Conservation (phyloP, 2,888 invertebrate genomes). For the Stomorhina lunata region DNA sequence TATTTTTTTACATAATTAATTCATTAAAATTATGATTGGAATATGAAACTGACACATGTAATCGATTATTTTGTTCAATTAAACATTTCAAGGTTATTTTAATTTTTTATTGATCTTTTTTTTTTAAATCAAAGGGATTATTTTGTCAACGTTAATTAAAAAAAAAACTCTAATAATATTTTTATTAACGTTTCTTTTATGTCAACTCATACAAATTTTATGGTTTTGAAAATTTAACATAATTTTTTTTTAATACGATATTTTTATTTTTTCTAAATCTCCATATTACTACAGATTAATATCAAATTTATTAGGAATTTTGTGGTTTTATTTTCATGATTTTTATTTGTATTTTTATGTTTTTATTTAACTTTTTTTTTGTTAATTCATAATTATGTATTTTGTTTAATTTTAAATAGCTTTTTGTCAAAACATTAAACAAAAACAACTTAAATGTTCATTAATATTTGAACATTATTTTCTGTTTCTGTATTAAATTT, state of each 20-base stretch:
- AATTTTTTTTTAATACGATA: neutral
- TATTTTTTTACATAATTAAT: neutral
- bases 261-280: neutral
- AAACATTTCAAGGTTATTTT: conserved; percentile 21
- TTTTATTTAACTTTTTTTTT: neutral
- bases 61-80: conserved; percentile 38
- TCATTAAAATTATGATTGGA: conserved; percentile 23
- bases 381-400: neutral
- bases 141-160: conserved; percentile 21
- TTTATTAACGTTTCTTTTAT: neutral
- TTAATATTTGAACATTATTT: conserved; percentile 1
- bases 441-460: neutral
- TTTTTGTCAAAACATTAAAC: conserved; percentile 50
- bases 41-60: conserved; percentile 28
- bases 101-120: conserved; percentile 9
- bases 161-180: too few relatives aligned
- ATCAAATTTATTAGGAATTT: neutral
- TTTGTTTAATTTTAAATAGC: neutral
- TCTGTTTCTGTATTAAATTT: conserved; percentile 52
- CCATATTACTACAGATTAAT: conserved; percentile 13
- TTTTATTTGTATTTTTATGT: neutral
- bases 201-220: neutral
- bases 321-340: conserved; percentile 10
- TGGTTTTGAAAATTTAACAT: neutral
- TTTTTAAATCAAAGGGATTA: conserved; percentile 24